Percentiles rank a stretch among this genome's conserved stretches.
These are phyloP conservation scores for Papilio polyxenes DNA, from an alignment of 1,140 invertebrate genomes.

Conservation along the genomic window DNA sequence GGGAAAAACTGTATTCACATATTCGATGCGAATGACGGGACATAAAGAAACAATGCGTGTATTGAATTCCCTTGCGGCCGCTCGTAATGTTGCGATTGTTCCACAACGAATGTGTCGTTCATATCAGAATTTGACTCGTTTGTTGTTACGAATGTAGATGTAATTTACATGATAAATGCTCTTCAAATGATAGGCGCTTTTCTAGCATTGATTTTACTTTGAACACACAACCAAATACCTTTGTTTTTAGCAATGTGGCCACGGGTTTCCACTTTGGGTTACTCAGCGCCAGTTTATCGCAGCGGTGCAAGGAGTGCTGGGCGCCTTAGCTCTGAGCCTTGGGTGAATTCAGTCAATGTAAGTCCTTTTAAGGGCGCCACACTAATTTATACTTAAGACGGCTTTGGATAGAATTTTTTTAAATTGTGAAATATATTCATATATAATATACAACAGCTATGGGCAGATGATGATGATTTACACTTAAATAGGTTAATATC, in stretches of 20 bases:
- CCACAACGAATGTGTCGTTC: background rate
- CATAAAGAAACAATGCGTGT: conserved; percentile 35
- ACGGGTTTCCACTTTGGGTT: no score
- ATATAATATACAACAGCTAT: background rate
- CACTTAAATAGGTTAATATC: background rate
- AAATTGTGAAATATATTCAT: background rate
- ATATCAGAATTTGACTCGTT: background rate
- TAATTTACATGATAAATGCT: background rate
- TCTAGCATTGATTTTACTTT: background rate
- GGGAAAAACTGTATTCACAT: background rate
- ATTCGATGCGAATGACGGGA: conserved; percentile 30
- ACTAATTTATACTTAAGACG: background rate
- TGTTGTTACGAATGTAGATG: background rate
- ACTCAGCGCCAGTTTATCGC: no score
- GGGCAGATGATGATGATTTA: no score
- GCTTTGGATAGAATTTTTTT: background rate
- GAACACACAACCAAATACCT: no score
- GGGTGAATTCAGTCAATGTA: background rate
- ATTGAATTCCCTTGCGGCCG: conserved; percentile 34
- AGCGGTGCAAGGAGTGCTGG: no score
- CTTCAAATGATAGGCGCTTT: background rate
- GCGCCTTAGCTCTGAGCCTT: no score
- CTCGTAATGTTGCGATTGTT: conserved; percentile 36
- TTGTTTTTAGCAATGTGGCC: no score
- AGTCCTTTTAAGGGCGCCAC: background rate